A percentile compares a stretch with the other conserved stretches of the same genome.
These are phyloP conservation scores for Pterocles gutturalis DNA, from an alignment of 2,113 vertebrate species.

Conservation along the genomic window DNA sequence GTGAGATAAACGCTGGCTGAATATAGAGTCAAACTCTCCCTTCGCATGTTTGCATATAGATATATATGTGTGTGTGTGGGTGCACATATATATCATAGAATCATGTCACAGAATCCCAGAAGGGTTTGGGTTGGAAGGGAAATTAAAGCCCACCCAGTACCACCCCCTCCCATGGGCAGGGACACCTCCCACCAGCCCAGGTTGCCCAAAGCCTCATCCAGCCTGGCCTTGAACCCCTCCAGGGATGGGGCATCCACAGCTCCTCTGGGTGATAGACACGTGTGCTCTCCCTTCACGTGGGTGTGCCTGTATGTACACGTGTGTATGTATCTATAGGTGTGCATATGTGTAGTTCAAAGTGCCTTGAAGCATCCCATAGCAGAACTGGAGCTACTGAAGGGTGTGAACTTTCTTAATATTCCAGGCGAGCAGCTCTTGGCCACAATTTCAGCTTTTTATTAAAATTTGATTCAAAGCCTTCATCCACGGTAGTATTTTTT, in stretches of 20 bases:
- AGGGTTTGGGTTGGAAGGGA: too few relatives aligned
- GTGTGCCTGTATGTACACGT: accelerated
- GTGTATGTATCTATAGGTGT: accelerated
- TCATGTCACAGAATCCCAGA: too few relatives aligned
- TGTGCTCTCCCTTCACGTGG: neutral
- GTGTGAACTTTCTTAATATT: neutral
- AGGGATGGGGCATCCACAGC: too few relatives aligned
- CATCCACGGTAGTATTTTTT: neutral
- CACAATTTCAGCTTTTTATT: neutral
- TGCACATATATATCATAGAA: accelerated
- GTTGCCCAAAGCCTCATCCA: too few relatives aligned
- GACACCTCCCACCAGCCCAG: too few relatives aligned
- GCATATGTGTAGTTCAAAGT: accelerated
- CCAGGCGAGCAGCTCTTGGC: neutral
- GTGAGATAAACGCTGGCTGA: too few relatives aligned
- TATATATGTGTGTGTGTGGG: accelerated
- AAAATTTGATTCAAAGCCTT: neutral
- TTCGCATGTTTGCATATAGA: too few relatives aligned
- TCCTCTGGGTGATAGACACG: too few relatives aligned
- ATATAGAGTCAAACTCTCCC: neutral
- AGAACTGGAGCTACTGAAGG: neutral
- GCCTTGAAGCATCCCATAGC: neutral
- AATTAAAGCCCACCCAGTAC: too few relatives aligned
- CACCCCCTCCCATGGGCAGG: too few relatives aligned
- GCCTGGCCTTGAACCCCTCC: too few relatives aligned